These are phyloP conservation scores for Xiphydria camelus DNA, from an alignment of 2,888 invertebrate genomes.

Conservation along the genomic window DNA sequence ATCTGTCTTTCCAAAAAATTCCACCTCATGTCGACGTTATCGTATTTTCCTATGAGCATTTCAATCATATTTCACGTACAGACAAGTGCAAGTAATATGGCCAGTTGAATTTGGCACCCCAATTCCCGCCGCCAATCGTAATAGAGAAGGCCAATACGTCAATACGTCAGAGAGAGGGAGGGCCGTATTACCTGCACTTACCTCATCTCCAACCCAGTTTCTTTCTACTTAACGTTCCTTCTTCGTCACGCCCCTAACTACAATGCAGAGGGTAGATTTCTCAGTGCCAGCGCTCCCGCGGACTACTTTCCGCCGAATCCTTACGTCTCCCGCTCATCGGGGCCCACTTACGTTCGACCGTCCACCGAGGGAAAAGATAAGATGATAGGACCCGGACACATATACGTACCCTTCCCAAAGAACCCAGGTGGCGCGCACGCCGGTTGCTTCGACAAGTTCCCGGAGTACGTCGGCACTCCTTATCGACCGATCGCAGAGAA, in stretches of 20 bases:
- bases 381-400: constrained; percentile 18
- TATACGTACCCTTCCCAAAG: constrained; percentile 44
- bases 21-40: no score
- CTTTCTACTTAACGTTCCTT: not conserved
- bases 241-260: not conserved
- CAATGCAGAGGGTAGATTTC: constrained; percentile 32
- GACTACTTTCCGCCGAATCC: constrained; percentile 52
- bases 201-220: no score
- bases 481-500: constrained; percentile 21
- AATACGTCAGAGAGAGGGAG: no score
- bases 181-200: no score
- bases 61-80: no score
- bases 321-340: constrained; percentile 29
- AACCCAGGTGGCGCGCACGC: constrained; percentile 52
- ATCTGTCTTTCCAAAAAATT: no score
- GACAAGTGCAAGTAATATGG: no score
- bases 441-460: constrained; percentile 56
- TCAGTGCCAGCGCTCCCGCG: constrained; percentile 27
- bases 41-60: no score
- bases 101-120: no score
- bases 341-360: constrained; percentile 38
- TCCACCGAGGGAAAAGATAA: constrained; percentile 3
- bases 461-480: constrained; percentile 39
- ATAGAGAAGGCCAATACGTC: no score
- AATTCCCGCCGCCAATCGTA: no score